Evolutionary conservation across 2,797 vertebrate genomes (phyloP), one percentile per base, ranked within the genome.

Genomic region (Gymnodraco acuticeps): DNA sequence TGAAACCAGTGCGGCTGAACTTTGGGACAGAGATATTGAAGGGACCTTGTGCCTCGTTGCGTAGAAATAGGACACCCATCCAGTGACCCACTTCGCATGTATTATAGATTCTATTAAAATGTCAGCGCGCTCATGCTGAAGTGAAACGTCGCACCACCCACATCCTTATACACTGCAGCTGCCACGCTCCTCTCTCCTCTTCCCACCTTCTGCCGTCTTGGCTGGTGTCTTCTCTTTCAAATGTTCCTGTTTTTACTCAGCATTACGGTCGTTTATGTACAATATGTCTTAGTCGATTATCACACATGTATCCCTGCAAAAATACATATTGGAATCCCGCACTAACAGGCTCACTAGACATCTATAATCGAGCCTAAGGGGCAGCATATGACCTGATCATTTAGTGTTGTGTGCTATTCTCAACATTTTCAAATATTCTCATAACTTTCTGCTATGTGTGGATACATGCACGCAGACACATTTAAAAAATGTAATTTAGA

Each of bases 91-190:
- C 85, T 91, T 84, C 53, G 10, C 73, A 77, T 85, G 83, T 90
- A 86, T 90, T 91, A 90, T 88, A 85, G 86, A 92, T 89, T 87
- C 88, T 82, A 91, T 91, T 93, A 90, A 92, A 92, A 89, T 92
- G 87, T 90, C 91, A 91, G 75, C 61, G 52, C 33, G 38, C 77
- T 83, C 78, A 77, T 78, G 75, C 82, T 89, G 78, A 48, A 88
- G 75, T 75, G 78, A 90, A 81, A 83, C 58, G 23, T 78, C 80
- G 84, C 84, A 55, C 86, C 87, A 33, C 89, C 86, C 89, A 93
- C 88, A 77, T 86, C 74, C 79, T 84, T 74, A 38, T 48, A 23
- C 69, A 51, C 72, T 70, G 79, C 81, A 80, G 73, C 82, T 85
- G 83, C 80, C 78, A 43, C 54, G 0, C 66, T 77, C 73, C 47